phyloP scores from a whole-genome alignment of 2,797 vertebrate species.

The Craterocephalus amniculus region DNA sequence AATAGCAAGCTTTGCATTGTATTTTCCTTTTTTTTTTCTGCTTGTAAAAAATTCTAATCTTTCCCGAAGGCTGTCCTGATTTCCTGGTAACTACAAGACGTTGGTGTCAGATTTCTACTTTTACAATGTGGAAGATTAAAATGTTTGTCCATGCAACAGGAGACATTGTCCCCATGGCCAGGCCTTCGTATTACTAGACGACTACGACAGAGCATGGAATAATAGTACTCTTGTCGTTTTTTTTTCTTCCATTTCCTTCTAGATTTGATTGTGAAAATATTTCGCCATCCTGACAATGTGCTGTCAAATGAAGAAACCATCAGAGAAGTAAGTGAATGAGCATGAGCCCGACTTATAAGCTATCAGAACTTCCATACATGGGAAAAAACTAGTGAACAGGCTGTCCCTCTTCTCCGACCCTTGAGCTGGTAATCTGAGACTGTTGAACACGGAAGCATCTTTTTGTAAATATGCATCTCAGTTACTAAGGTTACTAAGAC shows the following conservation, averaged over 20 bases:
- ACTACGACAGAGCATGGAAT: not conserved
- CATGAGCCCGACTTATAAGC: not conserved
- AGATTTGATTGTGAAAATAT: conserved; percentile 56
- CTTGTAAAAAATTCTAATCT: conserved; percentile 19
- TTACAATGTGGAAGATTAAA: conserved; percentile 50
- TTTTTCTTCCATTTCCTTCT: conserved; percentile 8
- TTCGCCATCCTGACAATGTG: fast-evolving
- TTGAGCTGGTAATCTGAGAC: conserved; percentile 43
- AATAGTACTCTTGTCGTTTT: not conserved
- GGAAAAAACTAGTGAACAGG: not conserved
- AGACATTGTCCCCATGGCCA: conserved; percentile 25
- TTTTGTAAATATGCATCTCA: conserved; percentile 8
- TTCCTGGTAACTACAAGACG: conserved; percentile 42
- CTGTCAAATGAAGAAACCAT: not conserved
- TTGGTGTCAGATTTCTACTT: conserved; percentile 58
- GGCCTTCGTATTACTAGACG: conserved; percentile 7
- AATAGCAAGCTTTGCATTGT: conserved; percentile 20
- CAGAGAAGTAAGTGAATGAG: conserved; percentile 55
- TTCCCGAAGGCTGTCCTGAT: conserved; percentile 31
- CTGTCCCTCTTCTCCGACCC: conserved; percentile 10
- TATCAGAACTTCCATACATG: not conserved
- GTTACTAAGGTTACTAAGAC: conserved; percentile 15
- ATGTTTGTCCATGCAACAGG: conserved; percentile 27
- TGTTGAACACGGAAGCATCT: conserved; percentile 12
- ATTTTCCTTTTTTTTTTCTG: not conserved